Evolutionary conservation across 92 coral and sea anemone genomes (phyloP).

Genomic region (Virgularia gustaviana): DNA sequence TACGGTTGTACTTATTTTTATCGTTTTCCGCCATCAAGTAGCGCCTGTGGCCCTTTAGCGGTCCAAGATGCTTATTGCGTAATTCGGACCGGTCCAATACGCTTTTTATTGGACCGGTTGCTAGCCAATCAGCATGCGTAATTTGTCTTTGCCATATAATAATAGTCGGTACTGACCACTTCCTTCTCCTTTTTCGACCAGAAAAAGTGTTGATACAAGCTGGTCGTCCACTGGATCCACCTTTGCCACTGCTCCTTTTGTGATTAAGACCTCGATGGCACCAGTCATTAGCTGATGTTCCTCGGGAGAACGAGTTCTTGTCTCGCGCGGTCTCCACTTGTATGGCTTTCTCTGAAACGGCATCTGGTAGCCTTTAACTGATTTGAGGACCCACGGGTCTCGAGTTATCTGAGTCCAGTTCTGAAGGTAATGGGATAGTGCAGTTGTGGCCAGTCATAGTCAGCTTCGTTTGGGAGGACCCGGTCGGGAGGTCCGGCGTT

Average conservation of each 20-base stretch:
- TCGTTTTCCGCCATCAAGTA: too few relatives aligned
- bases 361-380: constrained; percentile 57
- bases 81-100: too few relatives aligned
- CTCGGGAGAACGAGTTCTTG: constrained; percentile 20
- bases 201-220: constrained; percentile 23
- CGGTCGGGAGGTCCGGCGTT: too few relatives aligned
- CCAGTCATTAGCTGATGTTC: constrained; percentile 29
- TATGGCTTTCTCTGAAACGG: constrained; percentile 42
- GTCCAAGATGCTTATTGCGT: too few relatives aligned
- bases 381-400: constrained; percentile 47
- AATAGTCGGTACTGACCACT: constrained; percentile 7
- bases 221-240: constrained; percentile 31
- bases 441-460: constrained; percentile 5
- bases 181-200: constrained; percentile 52
- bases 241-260: constrained; percentile 32
- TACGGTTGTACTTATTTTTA: too few relatives aligned
- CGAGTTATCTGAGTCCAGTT: constrained; percentile 10
- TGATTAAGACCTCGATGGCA: constrained; percentile 41
- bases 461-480: neutral
- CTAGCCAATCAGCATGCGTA: too few relatives aligned
- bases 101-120: too few relatives aligned
- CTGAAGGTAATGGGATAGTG: neutral
- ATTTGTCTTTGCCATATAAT: too few relatives aligned
- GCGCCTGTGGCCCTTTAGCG: too few relatives aligned
- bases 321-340: constrained; percentile 50